A percentile compares a stretch with the other conserved stretches of the same genome.
These are phyloP conservation scores for Masnerella sp. DNA, from an alignment of 2,888 invertebrate species.

Conservation along the genomic window DNA sequence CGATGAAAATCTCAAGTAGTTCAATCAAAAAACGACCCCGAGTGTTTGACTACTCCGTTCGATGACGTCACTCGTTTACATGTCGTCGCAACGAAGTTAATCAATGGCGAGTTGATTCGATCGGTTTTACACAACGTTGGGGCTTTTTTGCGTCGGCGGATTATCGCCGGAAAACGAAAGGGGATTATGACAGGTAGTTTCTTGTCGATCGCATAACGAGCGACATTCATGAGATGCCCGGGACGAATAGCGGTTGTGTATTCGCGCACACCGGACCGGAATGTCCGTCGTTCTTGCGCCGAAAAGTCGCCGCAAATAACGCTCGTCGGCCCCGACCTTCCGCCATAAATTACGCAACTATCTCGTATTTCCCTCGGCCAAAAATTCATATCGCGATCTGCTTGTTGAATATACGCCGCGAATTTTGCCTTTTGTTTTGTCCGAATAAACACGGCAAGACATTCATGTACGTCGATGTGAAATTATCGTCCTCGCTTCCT, in stretches of 20 bases:
- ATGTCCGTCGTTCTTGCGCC: conserved; percentile 43
- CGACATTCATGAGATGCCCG: conserved; percentile 55
- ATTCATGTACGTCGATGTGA: conserved; percentile 7
- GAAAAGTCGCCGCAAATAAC: conserved; percentile 52
- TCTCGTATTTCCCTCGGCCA: conserved; percentile 25
- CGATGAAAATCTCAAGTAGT: too few species aligned
- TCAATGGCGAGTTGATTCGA: background rate
- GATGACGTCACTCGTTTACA: too few species aligned
- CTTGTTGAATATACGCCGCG: conserved; percentile 28
- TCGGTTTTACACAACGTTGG: conserved; percentile 61
- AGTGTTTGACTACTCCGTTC: too few species aligned
- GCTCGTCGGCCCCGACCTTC: conserved; percentile 31
- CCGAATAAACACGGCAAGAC: conserved; percentile 15
- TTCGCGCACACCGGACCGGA: conserved; percentile 17
- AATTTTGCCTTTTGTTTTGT: conserved; percentile 13
- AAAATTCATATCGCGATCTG: conserved; percentile 42
- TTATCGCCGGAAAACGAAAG: conserved; percentile 22
- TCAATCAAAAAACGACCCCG: too few species aligned
- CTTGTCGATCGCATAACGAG: conserved; percentile 48
- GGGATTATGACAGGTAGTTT: conserved; percentile 45
- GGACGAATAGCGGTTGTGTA: conserved; percentile 29
- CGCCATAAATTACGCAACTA: conserved; percentile 53
- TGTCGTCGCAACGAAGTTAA: background rate
- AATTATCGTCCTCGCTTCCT: conserved; percentile 2
- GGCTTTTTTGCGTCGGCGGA: conserved; percentile 12